Conservation (phyloP, 2,888 invertebrate species). For the Eugnorisma glareosa region DNA sequence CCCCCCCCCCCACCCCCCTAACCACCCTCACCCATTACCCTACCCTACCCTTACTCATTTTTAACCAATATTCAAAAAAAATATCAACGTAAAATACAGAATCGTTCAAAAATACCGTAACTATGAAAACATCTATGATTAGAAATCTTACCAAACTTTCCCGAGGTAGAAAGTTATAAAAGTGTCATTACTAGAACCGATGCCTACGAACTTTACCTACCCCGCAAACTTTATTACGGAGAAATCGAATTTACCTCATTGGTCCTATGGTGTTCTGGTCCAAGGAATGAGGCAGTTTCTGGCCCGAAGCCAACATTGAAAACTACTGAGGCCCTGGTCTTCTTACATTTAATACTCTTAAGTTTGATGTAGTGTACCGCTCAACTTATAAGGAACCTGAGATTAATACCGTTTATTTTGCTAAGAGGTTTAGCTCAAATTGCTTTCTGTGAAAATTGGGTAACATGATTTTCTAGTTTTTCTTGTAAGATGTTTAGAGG, state of each 20-base stretch:
- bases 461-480: conserved; percentile 64
- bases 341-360: conserved; percentile 88
- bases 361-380: conserved; percentile 84
- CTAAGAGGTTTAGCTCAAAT: conserved; percentile 84
- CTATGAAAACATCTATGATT: conserved; percentile 49
- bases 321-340: conserved; percentile 69
- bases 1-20: too few species aligned
- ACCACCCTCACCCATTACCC: too few species aligned
- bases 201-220: conserved; percentile 61
- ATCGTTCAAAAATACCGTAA: conserved; percentile 44
- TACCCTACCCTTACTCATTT: too few species aligned
- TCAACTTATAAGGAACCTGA: conserved; percentile 78
- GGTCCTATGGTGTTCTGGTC: conserved; percentile 66
- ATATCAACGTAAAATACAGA: background rate
- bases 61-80: background rate
- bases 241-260: conserved; percentile 71
- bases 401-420: conserved; percentile 86
- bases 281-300: conserved; percentile 69
- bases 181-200: conserved; percentile 60
- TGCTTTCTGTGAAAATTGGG: conserved; percentile 71
- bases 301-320: conserved; percentile 80
- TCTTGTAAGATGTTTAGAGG: conserved; percentile 33
- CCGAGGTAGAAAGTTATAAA: conserved; percentile 48
- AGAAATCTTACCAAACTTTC: conserved; percentile 57
- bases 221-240: conserved; percentile 61